Evolutionary conservation across 2,888 invertebrate species (phyloP).

Genomic region (Nomada hirtipes): DNA sequence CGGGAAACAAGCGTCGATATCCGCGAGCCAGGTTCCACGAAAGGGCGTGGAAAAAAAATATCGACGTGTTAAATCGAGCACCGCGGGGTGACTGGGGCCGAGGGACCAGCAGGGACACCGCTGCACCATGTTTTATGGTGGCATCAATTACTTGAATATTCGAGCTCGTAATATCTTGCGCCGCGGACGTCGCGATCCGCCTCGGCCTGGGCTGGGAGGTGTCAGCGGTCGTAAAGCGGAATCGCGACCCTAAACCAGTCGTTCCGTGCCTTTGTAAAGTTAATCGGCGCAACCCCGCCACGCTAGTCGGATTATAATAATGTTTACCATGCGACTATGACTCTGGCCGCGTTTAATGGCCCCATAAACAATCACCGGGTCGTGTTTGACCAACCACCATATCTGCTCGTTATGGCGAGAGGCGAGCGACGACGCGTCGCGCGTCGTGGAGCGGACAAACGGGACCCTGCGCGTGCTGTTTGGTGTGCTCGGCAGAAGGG

Average conservation of each 20-base stretch:
- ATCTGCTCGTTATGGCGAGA: conserved; percentile 71
- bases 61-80: conserved; percentile 35
- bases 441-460: conserved; percentile 24
- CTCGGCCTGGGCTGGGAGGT: conserved; percentile 68
- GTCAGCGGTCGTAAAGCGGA: conserved; percentile 78
- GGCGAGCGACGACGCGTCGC: neutral
- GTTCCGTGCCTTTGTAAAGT: conserved; percentile 69
- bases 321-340: conserved; percentile 77
- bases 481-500: conserved; percentile 1
- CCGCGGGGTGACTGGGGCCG: conserved; percentile 21
- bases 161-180: conserved; percentile 76
- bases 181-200: conserved; percentile 41
- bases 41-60: conserved; percentile 16
- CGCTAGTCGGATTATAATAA: conserved; percentile 77
- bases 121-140: conserved; percentile 77
- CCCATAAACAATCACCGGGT: conserved; percentile 77
- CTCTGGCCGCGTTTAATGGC: conserved; percentile 75
- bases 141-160: conserved; percentile 82
- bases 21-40: conserved; percentile 5
- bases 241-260: conserved; percentile 53
- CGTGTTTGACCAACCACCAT: conserved; percentile 75
- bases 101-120: conserved; percentile 70
- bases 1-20: conserved; percentile 23
- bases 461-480: conserved; percentile 35
- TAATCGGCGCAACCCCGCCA: conserved; percentile 66